A percentile compares a stretch with the other conserved stretches of the same genome.
These are phyloP conservation scores for Antheraea pernyi DNA, from an alignment of 1,140 invertebrate genomes.

Conservation along the genomic window DNA sequence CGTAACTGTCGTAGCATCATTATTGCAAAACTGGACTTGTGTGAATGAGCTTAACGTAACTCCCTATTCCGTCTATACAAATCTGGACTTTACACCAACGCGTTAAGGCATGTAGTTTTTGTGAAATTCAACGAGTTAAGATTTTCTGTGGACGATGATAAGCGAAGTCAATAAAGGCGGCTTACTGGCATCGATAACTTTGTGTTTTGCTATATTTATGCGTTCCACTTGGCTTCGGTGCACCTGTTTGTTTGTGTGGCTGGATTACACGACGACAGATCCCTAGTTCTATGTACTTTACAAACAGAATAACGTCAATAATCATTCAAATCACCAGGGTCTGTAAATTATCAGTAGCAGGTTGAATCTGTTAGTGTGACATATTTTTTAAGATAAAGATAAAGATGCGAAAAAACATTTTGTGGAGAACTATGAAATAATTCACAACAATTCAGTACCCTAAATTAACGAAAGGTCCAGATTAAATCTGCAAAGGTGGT, in stretches of 20 bases:
- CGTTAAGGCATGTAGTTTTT: conserved; percentile 23
- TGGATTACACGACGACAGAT: background rate
- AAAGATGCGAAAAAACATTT: too few species aligned
- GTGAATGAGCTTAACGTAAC: background rate
- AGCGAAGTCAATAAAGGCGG: conserved; percentile 65
- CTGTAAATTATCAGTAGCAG: too few species aligned
- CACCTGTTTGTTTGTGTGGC: conserved; percentile 38
- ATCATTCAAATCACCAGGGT: too few species aligned
- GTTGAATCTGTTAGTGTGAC: too few species aligned
- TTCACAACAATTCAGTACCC: too few species aligned
- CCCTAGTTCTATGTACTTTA: background rate
- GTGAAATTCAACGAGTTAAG: conserved; percentile 16
- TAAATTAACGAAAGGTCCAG: too few species aligned
- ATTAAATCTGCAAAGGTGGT: too few species aligned
- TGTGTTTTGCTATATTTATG: conserved; percentile 72
- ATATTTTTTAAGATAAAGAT: too few species aligned
- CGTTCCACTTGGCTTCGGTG: conserved; percentile 56
- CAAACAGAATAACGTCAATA: background rate
- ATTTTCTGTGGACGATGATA: conserved; percentile 49
- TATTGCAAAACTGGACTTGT: conserved; percentile 53
- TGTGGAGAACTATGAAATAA: too few species aligned
- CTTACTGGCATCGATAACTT: conserved; percentile 74
- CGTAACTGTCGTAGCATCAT: conserved; percentile 61
- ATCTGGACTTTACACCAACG: conserved; percentile 14
- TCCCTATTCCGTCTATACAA: background rate